Conservation (phyloP, 2,888 invertebrate species). For the Eretmocerus hayati region DNA sequence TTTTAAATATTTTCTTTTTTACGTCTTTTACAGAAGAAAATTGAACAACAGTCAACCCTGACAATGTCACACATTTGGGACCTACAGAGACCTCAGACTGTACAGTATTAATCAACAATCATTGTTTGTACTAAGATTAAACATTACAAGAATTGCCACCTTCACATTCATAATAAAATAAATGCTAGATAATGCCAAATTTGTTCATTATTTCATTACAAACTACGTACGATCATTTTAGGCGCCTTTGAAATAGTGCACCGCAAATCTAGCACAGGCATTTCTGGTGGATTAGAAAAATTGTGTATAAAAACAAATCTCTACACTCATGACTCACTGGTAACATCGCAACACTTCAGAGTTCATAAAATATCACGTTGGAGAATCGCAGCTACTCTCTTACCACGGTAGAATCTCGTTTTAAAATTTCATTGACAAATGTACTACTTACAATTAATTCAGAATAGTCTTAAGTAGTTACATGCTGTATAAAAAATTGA, state of each 20-base stretch:
- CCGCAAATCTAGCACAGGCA: constrained; percentile 24
- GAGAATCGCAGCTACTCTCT: constrained; percentile 20
- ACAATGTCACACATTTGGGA: constrained; percentile 41
- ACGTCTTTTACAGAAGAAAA: constrained; percentile 42
- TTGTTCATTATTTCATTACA: constrained; percentile 30
- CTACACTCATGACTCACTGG: constrained; percentile 20
- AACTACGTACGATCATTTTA: constrained; percentile 25
- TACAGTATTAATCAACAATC: constrained; percentile 47
- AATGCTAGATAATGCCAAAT: constrained; percentile 46
- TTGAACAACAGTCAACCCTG: constrained; percentile 44
- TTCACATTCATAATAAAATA: constrained; percentile 46
- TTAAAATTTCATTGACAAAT: constrained; percentile 20
- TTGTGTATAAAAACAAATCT: constrained; percentile 17
- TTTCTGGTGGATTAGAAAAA: constrained; percentile 23
- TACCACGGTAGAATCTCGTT: constrained; percentile 20
- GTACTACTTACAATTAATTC: constrained; percentile 21
- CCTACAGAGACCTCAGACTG: constrained; percentile 45
- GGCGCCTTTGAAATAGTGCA: constrained; percentile 33
- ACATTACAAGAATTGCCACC: constrained; percentile 43
- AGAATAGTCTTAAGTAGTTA: constrained; percentile 16
- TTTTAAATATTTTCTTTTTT: constrained; percentile 27
- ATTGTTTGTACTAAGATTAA: constrained; percentile 44
- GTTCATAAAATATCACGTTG: constrained; percentile 24
- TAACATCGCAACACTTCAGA: constrained; percentile 23
- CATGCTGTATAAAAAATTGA: constrained; percentile 23